Evolutionary conservation across 2,797 vertebrate species (phyloP), one percentile per base, ranked within the genome.

Genomic region (Notolabrus celidotus): DNA sequence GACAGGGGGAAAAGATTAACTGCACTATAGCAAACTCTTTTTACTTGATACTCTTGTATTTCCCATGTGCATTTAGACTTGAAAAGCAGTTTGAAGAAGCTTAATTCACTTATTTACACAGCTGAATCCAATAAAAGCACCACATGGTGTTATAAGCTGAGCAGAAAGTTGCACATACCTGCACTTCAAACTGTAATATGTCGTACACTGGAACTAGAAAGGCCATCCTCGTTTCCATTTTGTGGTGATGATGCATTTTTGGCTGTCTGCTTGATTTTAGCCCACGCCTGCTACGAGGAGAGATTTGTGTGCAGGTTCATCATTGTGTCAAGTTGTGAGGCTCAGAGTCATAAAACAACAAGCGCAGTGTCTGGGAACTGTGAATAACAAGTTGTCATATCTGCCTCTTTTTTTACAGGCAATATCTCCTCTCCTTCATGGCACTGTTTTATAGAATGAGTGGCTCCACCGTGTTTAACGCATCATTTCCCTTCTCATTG

Each of bases 401-500:
- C 73, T 65, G 70, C 56, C 55, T 74, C 65, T 79, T 83, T 78
- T 71, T 79, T 83, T 82, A 71, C 74, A 22, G 7, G 53, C 80
- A 54, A 57, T 86, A 85, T 87, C 84, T 88, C 68, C 66, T 82
- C 77, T 88, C 81, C 81, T 83, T 82, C 78, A 76, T 74, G 74
- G 33, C 38, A 22, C 71, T 55, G 58, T 88, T 90, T 92, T 84
- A 84, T 86, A 81, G 83, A 91, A 90, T 77, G 85, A 91, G 80
- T 67, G 71, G 83, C 87, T 88, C 86, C 72, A 70, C 66, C 20
- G 77, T 90, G 86, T 91, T 92, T 88, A 92, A 91, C 71, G 87
- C 86, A 87, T 87, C 86, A 91, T 92, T 91, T 92, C 85, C 86
- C 73, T 71, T 51, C 74, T 89, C 80, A 86, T 84, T 84, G 88